These are phyloP conservation scores for Caretta caretta DNA, from an alignment of 2,113 vertebrate genomes.

Conservation along the genomic window DNA sequence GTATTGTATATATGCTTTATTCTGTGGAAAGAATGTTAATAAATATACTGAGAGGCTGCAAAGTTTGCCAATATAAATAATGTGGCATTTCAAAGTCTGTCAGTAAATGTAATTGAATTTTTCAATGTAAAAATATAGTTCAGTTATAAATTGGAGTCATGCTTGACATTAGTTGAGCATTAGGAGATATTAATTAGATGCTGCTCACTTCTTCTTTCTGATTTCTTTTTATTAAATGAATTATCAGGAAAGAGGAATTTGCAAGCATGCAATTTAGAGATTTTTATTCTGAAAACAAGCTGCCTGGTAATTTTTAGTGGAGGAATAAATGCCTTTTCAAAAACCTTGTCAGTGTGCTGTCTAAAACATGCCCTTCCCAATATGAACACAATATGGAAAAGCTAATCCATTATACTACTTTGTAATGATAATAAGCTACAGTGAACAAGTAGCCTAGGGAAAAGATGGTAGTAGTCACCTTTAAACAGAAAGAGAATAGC, in stretches of 20 bases:
- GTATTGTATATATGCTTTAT: conserved; percentile 77
- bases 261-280: conserved; percentile 73
- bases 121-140: conserved; percentile 82
- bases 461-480: conserved; percentile 78
- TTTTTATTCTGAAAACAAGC: conserved; percentile 76
- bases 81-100: conserved; percentile 81
- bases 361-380: conserved; percentile 73
- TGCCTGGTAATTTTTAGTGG: conserved; percentile 72
- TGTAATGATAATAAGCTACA: conserved; percentile 80
- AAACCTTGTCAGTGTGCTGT: conserved; percentile 73
- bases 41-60: conserved; percentile 75
- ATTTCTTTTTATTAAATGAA: conserved; percentile 74
- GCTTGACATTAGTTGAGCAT: conserved; percentile 79
- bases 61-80: conserved; percentile 83
- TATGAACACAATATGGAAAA: conserved; percentile 77
- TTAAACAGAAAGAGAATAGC: conserved; percentile 77
- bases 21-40: conserved; percentile 79
- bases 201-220: conserved; percentile 50
- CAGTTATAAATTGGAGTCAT: conserved; percentile 77
- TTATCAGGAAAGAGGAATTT: conserved; percentile 72
- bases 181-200: conserved; percentile 82
- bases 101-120: conserved; percentile 83
- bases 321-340: conserved; percentile 70
- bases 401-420: conserved; percentile 80
- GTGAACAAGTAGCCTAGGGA: conserved; percentile 81